phyloP scores from a whole-genome alignment of 2,797 vertebrate genomes.

The Pogoniulus pusillus region DNA sequence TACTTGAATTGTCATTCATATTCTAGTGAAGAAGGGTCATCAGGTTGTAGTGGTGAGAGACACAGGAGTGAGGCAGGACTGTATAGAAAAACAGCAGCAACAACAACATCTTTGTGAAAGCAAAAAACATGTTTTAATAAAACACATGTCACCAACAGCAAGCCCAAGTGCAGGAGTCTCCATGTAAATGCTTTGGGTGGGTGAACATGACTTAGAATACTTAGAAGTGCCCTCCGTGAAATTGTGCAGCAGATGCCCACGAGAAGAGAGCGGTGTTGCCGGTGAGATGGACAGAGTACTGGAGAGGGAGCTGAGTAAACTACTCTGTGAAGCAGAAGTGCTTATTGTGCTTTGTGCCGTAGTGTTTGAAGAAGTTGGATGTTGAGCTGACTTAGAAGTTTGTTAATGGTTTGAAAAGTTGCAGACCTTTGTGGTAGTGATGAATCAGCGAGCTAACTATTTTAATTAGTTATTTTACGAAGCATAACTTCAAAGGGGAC shows the following conservation, averaged over 20 bases:
- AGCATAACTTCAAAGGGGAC: background rate
- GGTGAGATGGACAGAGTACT: background rate
- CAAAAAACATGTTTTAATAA: background rate
- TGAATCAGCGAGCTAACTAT: background rate
- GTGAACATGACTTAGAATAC: background rate
- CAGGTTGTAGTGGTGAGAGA: background rate
- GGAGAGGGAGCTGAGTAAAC: background rate
- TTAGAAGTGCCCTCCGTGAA: background rate
- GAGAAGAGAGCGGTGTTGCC: background rate
- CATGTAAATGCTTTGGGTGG: background rate
- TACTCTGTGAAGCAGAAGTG: background rate
- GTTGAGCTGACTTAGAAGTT: background rate
- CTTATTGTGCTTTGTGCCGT: background rate
- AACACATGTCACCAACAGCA: no score
- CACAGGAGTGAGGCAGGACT: background rate
- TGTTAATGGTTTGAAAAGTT: conserved; percentile 4
- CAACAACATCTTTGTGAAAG: background rate
- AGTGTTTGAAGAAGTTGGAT: background rate
- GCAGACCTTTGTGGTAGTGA: background rate
- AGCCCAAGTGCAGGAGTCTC: background rate
- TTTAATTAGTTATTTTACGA: background rate
- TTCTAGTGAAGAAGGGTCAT: background rate
- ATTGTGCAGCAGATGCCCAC: background rate
- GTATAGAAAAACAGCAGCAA: background rate
- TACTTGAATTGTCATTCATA: background rate